phyloP scores from a whole-genome alignment of 2,888 invertebrate species.

The Quadroppia sp. region DNA sequence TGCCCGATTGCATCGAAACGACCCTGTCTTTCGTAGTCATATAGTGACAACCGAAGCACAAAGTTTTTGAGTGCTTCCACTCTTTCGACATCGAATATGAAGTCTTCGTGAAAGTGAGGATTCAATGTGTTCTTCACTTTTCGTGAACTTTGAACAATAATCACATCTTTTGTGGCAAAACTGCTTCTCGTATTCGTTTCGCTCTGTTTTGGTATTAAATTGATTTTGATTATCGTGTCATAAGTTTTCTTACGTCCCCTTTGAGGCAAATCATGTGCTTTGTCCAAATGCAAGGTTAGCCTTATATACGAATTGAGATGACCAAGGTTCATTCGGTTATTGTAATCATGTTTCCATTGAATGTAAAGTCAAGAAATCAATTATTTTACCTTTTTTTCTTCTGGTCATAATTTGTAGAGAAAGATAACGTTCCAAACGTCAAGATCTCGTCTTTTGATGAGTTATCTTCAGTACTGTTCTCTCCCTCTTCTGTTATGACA shows the following conservation, averaged over 20 bases:
- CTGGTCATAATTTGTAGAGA: slow-evolving; percentile 42
- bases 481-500: slow-evolving; percentile 4
- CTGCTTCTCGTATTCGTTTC: neutral
- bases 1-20: slow-evolving; percentile 52
- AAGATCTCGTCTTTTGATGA: neutral
- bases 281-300: slow-evolving; percentile 47
- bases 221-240: slow-evolving; percentile 49
- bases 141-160: slow-evolving; percentile 46
- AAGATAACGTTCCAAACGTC: slow-evolving; percentile 42
- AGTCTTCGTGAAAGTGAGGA: slow-evolving; percentile 50
- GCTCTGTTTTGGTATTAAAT: slow-evolving; percentile 42
- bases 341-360: too few relatives aligned
- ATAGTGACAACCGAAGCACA: slow-evolving; percentile 50
- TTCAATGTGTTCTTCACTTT: slow-evolving; percentile 48
- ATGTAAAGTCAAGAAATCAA: too few relatives aligned
- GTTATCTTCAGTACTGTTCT: neutral
- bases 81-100: slow-evolving; percentile 49
- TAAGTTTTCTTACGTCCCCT: slow-evolving; percentile 49
- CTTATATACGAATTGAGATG: too few relatives aligned
- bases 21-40: slow-evolving; percentile 50
- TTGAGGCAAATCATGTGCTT: slow-evolving; percentile 50
- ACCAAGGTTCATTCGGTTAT: too few relatives aligned
- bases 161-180: slow-evolving; percentile 49
- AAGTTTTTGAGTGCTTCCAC: slow-evolving; percentile 45
- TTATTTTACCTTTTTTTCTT: slow-evolving; percentile 44